Evolutionary conservation across 2,113 vertebrate genomes (phyloP).

Genomic region (Terrapene triunguis): DNA sequence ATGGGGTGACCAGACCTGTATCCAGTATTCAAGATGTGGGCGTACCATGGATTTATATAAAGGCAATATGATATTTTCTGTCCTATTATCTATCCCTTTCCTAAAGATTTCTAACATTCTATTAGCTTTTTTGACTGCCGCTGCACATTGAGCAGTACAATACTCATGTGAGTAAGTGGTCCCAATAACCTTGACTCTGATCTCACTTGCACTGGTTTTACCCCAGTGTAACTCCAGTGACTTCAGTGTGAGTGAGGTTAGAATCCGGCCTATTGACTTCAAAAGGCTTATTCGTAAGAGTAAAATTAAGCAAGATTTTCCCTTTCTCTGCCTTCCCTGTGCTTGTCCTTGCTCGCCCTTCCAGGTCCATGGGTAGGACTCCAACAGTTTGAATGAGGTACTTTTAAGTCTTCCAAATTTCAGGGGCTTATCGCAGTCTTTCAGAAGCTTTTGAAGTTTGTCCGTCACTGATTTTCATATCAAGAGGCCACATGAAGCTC

Average conservation of each 20-base stretch:
- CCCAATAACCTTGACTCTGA: neutral
- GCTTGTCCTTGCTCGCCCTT: accelerated
- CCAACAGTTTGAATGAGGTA: accelerated
- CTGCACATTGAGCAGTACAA: neutral
- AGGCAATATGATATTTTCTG: neutral
- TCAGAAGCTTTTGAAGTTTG: conserved; percentile 38
- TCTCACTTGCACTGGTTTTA: neutral
- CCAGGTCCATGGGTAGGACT: accelerated
- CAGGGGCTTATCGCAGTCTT: neutral
- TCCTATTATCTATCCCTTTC: neutral
- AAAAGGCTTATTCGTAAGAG: neutral
- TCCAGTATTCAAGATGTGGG: neutral
- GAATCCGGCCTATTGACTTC: neutral
- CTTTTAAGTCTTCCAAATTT: conserved; percentile 5
- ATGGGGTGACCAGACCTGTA: neutral
- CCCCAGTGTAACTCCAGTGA: neutral
- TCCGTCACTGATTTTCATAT: neutral
- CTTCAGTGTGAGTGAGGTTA: neutral
- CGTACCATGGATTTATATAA: neutral
- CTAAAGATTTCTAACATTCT: neutral
- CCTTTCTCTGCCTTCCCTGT: neutral
- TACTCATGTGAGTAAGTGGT: neutral
- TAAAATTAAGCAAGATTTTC: accelerated
- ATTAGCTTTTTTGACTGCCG: neutral
- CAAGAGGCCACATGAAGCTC: conserved; percentile 11